Evolutionary conservation across 2,113 vertebrate species (phyloP), one percentile per base, ranked within the genome.

Genomic region (Paratilapia polleni): DNA sequence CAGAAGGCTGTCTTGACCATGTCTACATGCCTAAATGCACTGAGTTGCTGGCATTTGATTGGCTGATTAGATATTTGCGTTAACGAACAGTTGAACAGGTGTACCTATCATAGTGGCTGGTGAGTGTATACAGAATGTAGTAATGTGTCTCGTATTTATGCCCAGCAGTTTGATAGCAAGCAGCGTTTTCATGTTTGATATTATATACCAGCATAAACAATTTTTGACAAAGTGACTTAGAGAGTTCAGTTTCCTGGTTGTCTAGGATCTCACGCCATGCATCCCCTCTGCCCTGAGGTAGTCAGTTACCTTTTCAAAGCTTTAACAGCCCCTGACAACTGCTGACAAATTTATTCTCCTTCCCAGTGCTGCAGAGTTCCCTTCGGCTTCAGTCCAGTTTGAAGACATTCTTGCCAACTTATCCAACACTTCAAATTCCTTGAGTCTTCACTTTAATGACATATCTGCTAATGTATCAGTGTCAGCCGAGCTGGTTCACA

Each of bases 281-380:
- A 63, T 88, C 56, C 26, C 36, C 58, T 74, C 22, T 63, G 60
- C 75, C 78, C 70, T 1, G 56, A 88, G 59, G 68, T 84, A 11
- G 57, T 57, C 36, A 20, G 41, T 61, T 70, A 75, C 80, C 79
- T 79, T 81, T 76, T 49, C 66, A 47, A 74, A 89, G 81, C 80
- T 61, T 52, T 58, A 85, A 82, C 63, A 64, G 26, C 43, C 15
- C 47, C 64, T 84, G 91, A 87, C 85, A 86, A 77, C 78, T 49
- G 87, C 81, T 87, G 82, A 87, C 64, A 87, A 74, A 86, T 84
- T 7, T 28, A 60, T 38, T 61, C 56, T 73, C 74, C 36, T 31
- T 61, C 43, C 60, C 43, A 12, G 68, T 6, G 83, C 62, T n/a
- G 70, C 61, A 36, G 73, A 85, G 79, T 66, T 57, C 64, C 68